Evolutionary conservation across 1,140 invertebrate genomes (phyloP), one percentile per base, ranked within the genome.

Genomic region (Trichonephila clavata): DNA sequence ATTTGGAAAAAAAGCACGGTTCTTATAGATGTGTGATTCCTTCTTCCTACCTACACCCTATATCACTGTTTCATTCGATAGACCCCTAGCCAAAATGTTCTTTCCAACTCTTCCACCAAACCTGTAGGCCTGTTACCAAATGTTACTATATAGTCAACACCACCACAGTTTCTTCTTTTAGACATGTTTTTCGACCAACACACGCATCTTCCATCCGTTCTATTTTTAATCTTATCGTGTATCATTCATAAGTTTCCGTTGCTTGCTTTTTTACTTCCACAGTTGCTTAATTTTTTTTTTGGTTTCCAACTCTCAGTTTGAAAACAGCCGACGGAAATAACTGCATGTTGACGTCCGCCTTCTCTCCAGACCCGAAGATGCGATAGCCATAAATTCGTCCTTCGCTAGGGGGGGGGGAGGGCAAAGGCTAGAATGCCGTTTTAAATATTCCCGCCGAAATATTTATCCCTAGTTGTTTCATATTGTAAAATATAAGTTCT

Each of bases 221-320:
- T 77, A 77, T 77, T 77, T 77, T 32, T 77, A 50, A 77, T 77
- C 71, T 77, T 32, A 32, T 77, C 71, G 39, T 77, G 27, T 77
- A 77, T 77, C 71, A 77, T 77, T 77, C 71, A 77, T 39, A 77
- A 77, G 71, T 77, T 50, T 77, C 27, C 71, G 71, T 77, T 77
- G 27, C 27, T 27, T 32, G n/a, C 24, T 77, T 32, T 32, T 77
- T 13, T 27, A 32, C 6, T 77, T 77, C 18, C 27, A 14, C 24
- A 32, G 24, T 77, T 77, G 71, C 14, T 13, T 2, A 63, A 20
- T 77, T 77, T 77, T 39, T 39, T 77, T 32, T 1, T 2, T 5
- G 2, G 0, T 14, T 20, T 18, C 18, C 71, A 77, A 32, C n/a
- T 77, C 32, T 32, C 14, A 0, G 27, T 39, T 32, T 77, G 14